These are phyloP conservation scores for Brachionus plicatilis DNA, from an alignment of 1,140 invertebrate genomes.

Conservation along the genomic window DNA sequence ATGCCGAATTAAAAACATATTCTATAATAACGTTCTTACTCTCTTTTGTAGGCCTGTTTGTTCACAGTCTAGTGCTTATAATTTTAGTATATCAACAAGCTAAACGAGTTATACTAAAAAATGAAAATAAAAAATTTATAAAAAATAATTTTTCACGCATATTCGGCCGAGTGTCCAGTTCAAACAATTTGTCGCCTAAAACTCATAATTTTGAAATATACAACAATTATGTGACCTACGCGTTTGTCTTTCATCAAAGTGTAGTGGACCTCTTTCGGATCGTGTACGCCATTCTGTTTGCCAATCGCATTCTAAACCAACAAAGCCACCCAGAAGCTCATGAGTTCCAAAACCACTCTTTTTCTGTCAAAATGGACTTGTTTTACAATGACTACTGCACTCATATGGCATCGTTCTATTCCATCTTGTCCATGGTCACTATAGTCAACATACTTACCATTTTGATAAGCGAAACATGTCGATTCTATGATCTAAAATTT, in stretches of 20 bases:
- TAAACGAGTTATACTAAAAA: background rate
- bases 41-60: background rate
- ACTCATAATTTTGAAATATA: slow-evolving; percentile 16
- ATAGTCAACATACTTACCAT: slow-evolving; percentile 36
- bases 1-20: background rate
- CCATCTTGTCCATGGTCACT: slow-evolving; percentile 30
- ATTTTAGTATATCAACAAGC: background rate
- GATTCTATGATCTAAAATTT: slow-evolving; percentile 36
- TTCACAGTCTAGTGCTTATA: background rate
- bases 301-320: background rate
- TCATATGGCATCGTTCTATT: slow-evolving; percentile 17
- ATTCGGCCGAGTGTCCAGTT: background rate
- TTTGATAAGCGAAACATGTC: slow-evolving; percentile 32
- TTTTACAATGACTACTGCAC: slow-evolving; percentile 29
- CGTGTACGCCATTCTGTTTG: background rate
- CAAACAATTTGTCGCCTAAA: background rate
- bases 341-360: background rate
- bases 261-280: slow-evolving; percentile 13
- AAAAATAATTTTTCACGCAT: slow-evolving; percentile 21
- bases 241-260: slow-evolving; percentile 39
- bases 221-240: slow-evolving; percentile 35
- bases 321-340: background rate
- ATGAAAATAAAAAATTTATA: slow-evolving; percentile 13
- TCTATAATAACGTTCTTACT: background rate
- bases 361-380: background rate